Base-by-base conservation (phyloP, 2,797 vertebrate species). In the Picus viridis region DNA sequence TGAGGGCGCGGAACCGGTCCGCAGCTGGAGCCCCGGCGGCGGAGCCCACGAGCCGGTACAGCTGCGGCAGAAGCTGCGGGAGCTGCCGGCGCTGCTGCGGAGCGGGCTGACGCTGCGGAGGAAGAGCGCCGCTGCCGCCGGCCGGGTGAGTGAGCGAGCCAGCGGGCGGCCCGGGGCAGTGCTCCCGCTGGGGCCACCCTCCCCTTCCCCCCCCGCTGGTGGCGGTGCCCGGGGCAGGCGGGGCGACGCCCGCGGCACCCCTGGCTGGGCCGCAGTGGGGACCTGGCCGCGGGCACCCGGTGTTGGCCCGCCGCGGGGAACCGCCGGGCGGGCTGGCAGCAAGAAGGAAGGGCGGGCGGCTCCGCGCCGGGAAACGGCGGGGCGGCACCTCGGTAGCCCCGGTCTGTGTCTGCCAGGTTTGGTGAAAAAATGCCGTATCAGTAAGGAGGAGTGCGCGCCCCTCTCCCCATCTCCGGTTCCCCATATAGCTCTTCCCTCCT, bases 101-200 rank as follows among this genome's bases (percentile, higher is more conserved):
- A 98, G 97, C 90, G 97, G 97, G 77, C 97, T 98, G 65, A 98
- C 97, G 41, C 94, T 98, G 97, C 96, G 98, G 92, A 97, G 97
- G 95, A 98, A 97, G 86, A 93, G 96, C 88, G 96, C 96, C 7
- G 63, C 41, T 32, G 96, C 89, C 43, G 92, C 94, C 12, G 97
- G 96, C 57, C 96, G 97, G 96, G 97, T 97, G 95, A 97, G 97
- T 94, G 82, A 53, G 53, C 26, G 17, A 65, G 62, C 8, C 22
- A 41, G 36, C 14, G 58, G 68, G 24, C 12, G 29, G 32, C 56
- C 49, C 36, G 34, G 54, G 63, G 71, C 71, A 29, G 23, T 15
- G 56, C 23, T 24, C 53, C 27, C 36, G 32, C 59, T 27, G 36
- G 45, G 45, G 57, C 65, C 78, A 34, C 17, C 13, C 26, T 16